Evolutionary conservation across 2,888 invertebrate genomes (phyloP), one percentile per base, ranked within the genome.

Genomic region (Sussaba pulchella): DNA sequence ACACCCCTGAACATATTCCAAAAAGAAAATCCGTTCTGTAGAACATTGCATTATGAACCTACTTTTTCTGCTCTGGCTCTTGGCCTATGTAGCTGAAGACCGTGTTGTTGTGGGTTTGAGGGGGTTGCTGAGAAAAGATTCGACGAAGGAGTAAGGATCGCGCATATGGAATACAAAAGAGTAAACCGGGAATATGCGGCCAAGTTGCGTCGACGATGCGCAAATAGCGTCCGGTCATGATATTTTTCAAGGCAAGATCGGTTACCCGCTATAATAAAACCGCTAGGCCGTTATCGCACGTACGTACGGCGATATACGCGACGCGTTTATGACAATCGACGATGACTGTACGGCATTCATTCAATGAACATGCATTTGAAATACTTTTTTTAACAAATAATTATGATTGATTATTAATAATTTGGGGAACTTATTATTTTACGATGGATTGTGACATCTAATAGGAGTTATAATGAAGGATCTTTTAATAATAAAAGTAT

Each of bases 91-190:
- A 31, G 57, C 57, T n/a, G 36, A 17, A n/a, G 43, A n/a, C 43
- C n/a, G 12, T 47, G 57, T 26, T 21, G 17, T 24, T 9, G 14
- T 57, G 17, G 17, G 14, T 24, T 14, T 67, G 52, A 70, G 39
- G 67, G 61, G 67, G 70, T 52, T 63, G 72, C 69, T 24, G 14
- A n/a, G 14, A 31, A 21, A 69, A 45, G 36, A 50, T 24, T n/a
- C 50, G 39, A 31, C 5, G 69, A 41, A 59, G 66, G 66, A 72
- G 47, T 14, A 26, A 45, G 26, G 63, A 67, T 67, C 61, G 78
- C 75, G 64, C 74, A 66, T 39, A 52, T 57, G 66, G 81, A 78
- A 78, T 78, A 78, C 74, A 72, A 78, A 81, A 61, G 78, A 81
- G 78, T 61, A 45, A 71, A 70, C 67, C 64, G 74, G 81, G 78